Percentiles rank a stretch among this genome's conserved stretches.
These are phyloP conservation scores for Leptinotarsa undecemlineata DNA, from an alignment of 1,140 invertebrate species.

Conservation along the genomic window DNA sequence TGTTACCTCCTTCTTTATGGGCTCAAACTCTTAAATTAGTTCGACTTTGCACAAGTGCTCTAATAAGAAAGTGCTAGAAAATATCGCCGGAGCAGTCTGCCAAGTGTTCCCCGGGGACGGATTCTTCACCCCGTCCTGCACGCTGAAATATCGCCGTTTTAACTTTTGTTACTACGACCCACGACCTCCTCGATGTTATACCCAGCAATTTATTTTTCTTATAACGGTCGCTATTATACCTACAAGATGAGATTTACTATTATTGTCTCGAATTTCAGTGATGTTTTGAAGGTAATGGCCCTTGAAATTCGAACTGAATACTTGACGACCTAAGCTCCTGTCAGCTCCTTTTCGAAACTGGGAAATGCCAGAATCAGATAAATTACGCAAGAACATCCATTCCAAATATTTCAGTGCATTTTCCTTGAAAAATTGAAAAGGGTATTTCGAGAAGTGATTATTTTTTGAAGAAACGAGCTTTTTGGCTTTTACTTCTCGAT, in stretches of 20 bases:
- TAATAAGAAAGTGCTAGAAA: constrained; percentile 53
- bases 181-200: background rate
- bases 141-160: constrained; percentile 51
- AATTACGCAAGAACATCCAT: no score
- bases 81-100: constrained; percentile 42
- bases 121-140: constrained; percentile 41
- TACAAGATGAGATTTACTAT: constrained; percentile 24
- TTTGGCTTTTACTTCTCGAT: no score
- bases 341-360: no score
- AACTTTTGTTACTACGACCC: constrained; percentile 41
- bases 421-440: no score
- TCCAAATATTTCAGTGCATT: no score
- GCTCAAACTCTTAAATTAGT: constrained; percentile 53
- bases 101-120: constrained; percentile 36
- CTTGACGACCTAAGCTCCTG: no score
- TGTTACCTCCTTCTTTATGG: constrained; percentile 53
- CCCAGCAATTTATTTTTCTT: constrained; percentile 27
- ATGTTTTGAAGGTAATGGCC: constrained; percentile 12
- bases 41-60: constrained; percentile 52
- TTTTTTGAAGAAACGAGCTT: no score
- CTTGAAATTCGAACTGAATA: constrained; percentile 14
- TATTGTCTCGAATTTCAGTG: constrained; percentile 17
- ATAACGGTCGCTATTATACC: constrained; percentile 24
- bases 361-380: no score
- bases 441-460: no score